Base-by-base conservation (phyloP, 2,797 vertebrate genomes). In the Enoplosus armatus region DNA sequence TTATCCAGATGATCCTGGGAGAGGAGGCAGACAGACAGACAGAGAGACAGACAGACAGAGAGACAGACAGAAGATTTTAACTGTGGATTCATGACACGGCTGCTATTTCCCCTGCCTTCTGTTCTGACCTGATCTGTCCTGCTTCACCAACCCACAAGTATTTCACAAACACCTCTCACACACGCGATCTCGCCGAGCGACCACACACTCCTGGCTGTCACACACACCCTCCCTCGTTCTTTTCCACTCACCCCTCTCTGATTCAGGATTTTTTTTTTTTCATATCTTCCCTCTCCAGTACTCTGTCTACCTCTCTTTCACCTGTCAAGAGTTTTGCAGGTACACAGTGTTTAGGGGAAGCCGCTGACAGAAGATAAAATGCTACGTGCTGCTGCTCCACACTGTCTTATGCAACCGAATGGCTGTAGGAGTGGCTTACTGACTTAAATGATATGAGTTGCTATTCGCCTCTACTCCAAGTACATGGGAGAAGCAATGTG, bases 1-100 rank as follows among this genome's bases (percentile, higher is more conserved):
- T 96, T 97, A 92, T 99, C 97, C 92, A 99, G 93, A 91, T 99
- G 98, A 79, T 99, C 96, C 98, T 99, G 86, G 50, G 41, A 82
- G 65, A 63, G 90, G 60, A 91, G 59, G 61, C 37, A 87, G 61
- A 77, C 31, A 83, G 41, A 79, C 29, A 87, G 66, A 86, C 50
- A 71, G 67, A 9, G 53, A 77, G 92, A n/a, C n/a, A 91, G 59
- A 59, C 37, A 87, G 61, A 77, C 31, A 83, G 41, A 79, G 26
- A 87, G 66, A 86, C 50, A 71, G 67, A 9, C 50, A 77, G 92
- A 87, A 63, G 27, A 70, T 85, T 77, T 85, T 83, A 74, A 89
- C 63, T 79, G 90, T 84, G 86, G 88, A 86, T 87, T 90, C 82
- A 89, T 82, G 68, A 86, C 72, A 83, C 45, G 50, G 82, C 82